Evolutionary conservation across 2,888 invertebrate species (phyloP), one percentile per base, ranked within the genome.

Genomic region (Cheilosia impressa): DNA sequence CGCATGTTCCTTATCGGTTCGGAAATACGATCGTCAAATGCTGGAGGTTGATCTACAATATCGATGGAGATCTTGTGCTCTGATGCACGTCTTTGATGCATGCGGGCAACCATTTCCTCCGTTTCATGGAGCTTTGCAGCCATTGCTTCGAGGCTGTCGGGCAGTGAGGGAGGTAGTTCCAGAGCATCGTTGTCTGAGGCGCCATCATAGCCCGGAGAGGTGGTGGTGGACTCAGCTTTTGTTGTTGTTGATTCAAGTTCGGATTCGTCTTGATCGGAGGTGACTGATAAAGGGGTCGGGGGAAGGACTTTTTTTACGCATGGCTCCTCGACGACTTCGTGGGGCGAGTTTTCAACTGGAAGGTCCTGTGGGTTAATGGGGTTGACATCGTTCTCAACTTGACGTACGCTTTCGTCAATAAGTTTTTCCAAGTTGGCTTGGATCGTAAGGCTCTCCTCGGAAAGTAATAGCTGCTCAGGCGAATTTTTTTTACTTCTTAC

Each of bases 71-170:
- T 55, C 17, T 80, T 87, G 0, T 89, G 85, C 45, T 89, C 90
- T 0, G 88, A 89, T 0, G 89, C 88, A 15, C 88, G 87, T 4
- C 90, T 87, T 2, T 88, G 88, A 15, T 90, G 88, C 90, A 91
- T 90, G 80, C 89, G 89, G 58, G 90, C 89, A 57, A 90, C 88
- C 2, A 88, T 78, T 19, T 89, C 87, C 45, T 91, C 91, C 24
- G 91, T 87, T 73, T 89, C 89, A 6, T 87, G 88, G 24, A 91
- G 66, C 43, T 90, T 91, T 0, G 88, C 88, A 0, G 90, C 88
- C 57, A 89, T 88, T 19, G 88, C 88, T 34, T 89, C 89, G 3
- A 90, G 75, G 6, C 88, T 87, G 60, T 90, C 89, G 19, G 88
- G 82, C 9, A 81, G 83, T n/a, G 87, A 87, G 0, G 87, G 57